Evolutionary conservation across 2,113 vertebrate species (phyloP).

Genomic region (Tretioscincus oriximinensis): DNA sequence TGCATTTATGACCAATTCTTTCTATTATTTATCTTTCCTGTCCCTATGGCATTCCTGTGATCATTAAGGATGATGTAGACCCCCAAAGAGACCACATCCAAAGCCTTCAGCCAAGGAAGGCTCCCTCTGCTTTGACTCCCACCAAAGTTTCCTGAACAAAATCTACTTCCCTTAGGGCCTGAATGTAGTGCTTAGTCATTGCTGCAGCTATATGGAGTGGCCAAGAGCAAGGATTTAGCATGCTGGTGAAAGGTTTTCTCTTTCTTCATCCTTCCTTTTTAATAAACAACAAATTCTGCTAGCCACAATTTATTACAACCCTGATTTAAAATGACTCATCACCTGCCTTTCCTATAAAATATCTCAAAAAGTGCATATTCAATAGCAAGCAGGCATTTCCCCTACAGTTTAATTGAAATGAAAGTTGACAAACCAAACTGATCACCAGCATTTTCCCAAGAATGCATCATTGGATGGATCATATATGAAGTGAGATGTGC

Average conservation of each 20-base stretch:
- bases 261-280: constrained; percentile 19
- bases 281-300: constrained; percentile 26
- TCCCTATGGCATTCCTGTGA: not conserved
- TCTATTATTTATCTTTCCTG: not conserved
- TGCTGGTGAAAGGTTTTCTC: constrained; percentile 16
- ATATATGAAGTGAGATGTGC: constrained; percentile 32
- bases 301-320: constrained; percentile 25
- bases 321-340: constrained; percentile 26
- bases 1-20: not conserved
- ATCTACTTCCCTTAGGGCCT: constrained; percentile 15
- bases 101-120: not conserved
- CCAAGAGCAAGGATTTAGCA: constrained; percentile 26
- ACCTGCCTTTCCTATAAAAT: constrained; percentile 7
- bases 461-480: constrained; percentile 40
- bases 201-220: constrained; percentile 23
- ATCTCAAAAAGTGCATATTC: constrained; percentile 23
- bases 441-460: constrained; percentile 20
- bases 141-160: constrained; percentile 4
- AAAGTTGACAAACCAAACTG: constrained; percentile 50
- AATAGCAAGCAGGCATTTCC: constrained; percentile 19
- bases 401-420: not conserved
- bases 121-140: not conserved
- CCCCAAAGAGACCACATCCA: not conserved
- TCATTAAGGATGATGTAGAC: not conserved
- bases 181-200: constrained; percentile 53